Base-by-base conservation (phyloP, 2,113 vertebrate species). In the Gnathonemus longibarbis region DNA sequence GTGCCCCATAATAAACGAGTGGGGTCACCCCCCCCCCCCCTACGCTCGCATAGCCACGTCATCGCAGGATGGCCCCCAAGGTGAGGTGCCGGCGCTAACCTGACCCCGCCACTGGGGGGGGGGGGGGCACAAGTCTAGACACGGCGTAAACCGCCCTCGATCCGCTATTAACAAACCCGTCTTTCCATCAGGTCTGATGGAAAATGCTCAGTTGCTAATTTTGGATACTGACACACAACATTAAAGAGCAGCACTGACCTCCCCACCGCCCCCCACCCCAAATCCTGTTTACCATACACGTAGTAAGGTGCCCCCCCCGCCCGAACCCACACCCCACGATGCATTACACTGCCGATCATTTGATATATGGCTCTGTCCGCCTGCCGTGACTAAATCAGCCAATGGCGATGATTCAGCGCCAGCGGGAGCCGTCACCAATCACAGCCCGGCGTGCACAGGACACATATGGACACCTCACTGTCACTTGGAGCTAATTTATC, bases 401-500 rank as follows among this genome's bases (percentile, higher is more conserved):
- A 10, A 93, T 95, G 91, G 91, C 93, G 95, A 95, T 95, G 96
- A 97, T 95, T 95, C 94, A 94, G 95, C 96, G 94, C 90, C 91
- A 91, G 93, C 93, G 93, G 93, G 95, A 95, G 95, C 93, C 88
- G 94, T 96, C 97, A 96, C 94, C 94, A 95, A 95, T 93, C 95
- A 95, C 92, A 80, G 62, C 92, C 94, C 94, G 93, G 87, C 94
- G 94, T 95, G 89, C 89, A 89, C 91, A 86, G 93, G 93, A 95
- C 94, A 94, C 92, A 93, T 94, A 95, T 92, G 88, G 96, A 96
- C 93, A 93, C 94, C 94, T 91, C 90, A 89, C 90, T 96, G 92
- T 93, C 96, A 96, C 95, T 88, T 93, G 94, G 93, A 94, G 89
- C 91, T 93, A 94, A 96, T 96, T 95, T 96, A 95, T 94, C 93